Evolutionary conservation across 1,140 invertebrate genomes (phyloP), one percentile per base, ranked within the genome.

Genomic region (Bombus affinis): DNA sequence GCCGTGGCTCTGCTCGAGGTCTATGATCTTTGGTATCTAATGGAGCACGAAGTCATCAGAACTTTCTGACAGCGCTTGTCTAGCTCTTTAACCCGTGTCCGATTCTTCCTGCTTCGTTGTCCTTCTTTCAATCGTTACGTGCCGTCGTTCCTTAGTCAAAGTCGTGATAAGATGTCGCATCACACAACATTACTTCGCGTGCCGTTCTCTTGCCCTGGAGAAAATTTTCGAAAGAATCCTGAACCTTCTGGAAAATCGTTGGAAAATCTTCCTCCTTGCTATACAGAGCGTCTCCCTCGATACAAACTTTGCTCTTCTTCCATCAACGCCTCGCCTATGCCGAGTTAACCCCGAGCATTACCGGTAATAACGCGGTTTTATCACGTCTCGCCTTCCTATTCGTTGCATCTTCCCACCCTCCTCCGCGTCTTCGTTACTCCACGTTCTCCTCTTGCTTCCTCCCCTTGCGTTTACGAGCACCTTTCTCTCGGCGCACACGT

Each of bases 1-100:
- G 75, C 76, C 71, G 32, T 72, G 44, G 35, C 42, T 87, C 76
- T 74, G 53, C 42, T 32, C 35, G 39, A 90, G 71, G 76, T 68
- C 83, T 89, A 90, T 89, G 89, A 92, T 92, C 90, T 84, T 83
- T 74, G 71, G 22, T 88, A 87, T 90, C 84, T 91, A 90, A 92
- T 91, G 81, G 90, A 83, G 66, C 74, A 86, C 86, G 53, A 59
- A 88, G 79, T 92, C 86, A 82, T 92, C 91, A 89, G 84, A 90
- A 78, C 66, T 39, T 71, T 79, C 85, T 85, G 87, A 92, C 91
- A 85, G 85, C 68, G 18, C 47, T 53, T 53, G 47, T 8, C 47
- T 22, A 53, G 47, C 47, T 53, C 47, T 22, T 53, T 53, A 53
- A 53, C 68, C 65, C 32, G 70, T 74, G 10, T 9, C n/a, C 47